Evolutionary conservation across 2,797 vertebrate genomes (phyloP), one percentile per base, ranked within the genome.

Genomic region (Crocidura indochinensis): DNA sequence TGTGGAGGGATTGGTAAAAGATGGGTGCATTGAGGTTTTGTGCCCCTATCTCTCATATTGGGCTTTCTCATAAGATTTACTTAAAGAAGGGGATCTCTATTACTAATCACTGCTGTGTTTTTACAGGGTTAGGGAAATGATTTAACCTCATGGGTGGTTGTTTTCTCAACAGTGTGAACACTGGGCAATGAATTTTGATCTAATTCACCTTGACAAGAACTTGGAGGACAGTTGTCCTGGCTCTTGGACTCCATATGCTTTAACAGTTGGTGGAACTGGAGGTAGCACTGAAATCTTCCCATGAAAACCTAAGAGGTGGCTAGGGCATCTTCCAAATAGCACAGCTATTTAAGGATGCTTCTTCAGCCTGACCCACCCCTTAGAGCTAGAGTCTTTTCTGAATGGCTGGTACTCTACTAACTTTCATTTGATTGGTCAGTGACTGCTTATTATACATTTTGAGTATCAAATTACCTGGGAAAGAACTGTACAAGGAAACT

Each of bases 241-340:
- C 69, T 56, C 26, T 62, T 19, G 72, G 67, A 8, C 4, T 49
- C 92, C 95, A 93, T 95, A 95, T 95, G 95, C 75, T 74, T 80
- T 77, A 90, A 81, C 95, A 96, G 95, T 90, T 95, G 96, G 95
- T 71, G 29, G 83, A 81, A 60, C 92, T 6, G 87, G 86, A 86
- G 94, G 95, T 83, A 90, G 90, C 46, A 53, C 80, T 68, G n/a
- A 73, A 92, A 53, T 75, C 85, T 69, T 84, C 78, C 68, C 67
- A 60, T 26, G 27, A 64, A 79, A 38, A 60, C 53, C 1, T n/a
- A 87, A 65, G 10, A 15, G 77, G 78, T 83, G 82, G 75, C 81
- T 75, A 67, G 93, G 47, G 69, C 64, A n/a, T 49, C 24, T 29
- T 73, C 78, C 1, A 71, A 84, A 49, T 31, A 89, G 78, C 44